Evolutionary conservation across 1,140 invertebrate genomes (phyloP), one percentile per base, ranked within the genome.

Genomic region (Sitobion miscanthi): DNA sequence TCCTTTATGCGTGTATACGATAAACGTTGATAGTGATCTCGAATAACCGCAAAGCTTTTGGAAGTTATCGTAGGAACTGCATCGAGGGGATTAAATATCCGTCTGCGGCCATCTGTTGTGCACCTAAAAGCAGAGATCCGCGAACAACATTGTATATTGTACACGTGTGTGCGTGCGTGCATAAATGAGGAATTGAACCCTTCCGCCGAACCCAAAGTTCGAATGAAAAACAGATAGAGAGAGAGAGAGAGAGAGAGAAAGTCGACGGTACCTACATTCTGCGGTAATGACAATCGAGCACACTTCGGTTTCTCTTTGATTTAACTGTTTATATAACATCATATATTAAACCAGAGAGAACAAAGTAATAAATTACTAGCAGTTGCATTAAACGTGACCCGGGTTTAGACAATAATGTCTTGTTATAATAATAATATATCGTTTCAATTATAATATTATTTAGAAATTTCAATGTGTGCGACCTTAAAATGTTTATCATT

Each of bases 41-140:
- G 9, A 54, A 57, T 54, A 38, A 92, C 91, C 91, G 45, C 91
- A 83, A 77, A 91, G 35, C 91, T 47, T 82, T 92, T 49, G n/a
- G 45, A 83, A 92, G 69, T 82, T 47, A 49, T 83, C 5, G 90
- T 47, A 49, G 42, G 45, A n/a, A 30, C 90, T 6, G 62, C 2
- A 2, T 38, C 62, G n/a, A 54, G n/a, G n/a, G 91, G 47, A 83
- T 92, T 92, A 83, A 42, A 52, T 52, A 49, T 83, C 23, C 23
- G 77, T 92, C 85, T 49, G n/a, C 21, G 77, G 69, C 91, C 91
- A 92, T 92, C 91, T 92, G 91, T 92, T 83, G 91, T 82, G n/a
- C 42, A 30, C 25, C 69, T 17, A n/a, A 82, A 83, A 92, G 52
- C 49, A 23, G 77, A 49, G n/a, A 83, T 11, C 25, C 17, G n/a